phyloP scores from a whole-genome alignment of 2,113 vertebrate genomes.

The Menura novaehollandiae region DNA sequence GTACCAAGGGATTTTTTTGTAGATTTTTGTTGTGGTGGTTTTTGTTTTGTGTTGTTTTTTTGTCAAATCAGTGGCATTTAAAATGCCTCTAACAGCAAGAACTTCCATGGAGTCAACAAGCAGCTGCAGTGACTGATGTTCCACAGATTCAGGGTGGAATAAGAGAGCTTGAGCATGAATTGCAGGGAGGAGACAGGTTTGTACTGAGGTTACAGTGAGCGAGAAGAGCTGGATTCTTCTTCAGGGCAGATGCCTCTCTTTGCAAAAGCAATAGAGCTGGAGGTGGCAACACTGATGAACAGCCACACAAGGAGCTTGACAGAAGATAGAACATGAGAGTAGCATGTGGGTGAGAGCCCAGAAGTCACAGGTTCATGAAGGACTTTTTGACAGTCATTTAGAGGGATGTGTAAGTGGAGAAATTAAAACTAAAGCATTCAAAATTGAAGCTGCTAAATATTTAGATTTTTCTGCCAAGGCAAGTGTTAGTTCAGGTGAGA shows the following conservation, averaged over 20 bases:
- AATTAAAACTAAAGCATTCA: neutral
- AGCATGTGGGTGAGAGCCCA: neutral
- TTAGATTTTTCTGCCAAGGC: neutral
- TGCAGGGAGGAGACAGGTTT: neutral
- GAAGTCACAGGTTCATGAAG: neutral
- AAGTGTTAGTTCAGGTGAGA: neutral
- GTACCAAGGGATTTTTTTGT: accelerated
- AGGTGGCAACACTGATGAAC: neutral
- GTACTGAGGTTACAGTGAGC: neutral
- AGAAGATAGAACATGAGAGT: neutral
- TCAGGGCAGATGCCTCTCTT: neutral
- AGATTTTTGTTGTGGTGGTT: neutral
- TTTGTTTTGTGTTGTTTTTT: neutral
- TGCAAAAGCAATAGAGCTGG: neutral
- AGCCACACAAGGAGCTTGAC: neutral
- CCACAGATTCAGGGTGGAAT: neutral
- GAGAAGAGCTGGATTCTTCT: neutral
- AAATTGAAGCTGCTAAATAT: neutral
- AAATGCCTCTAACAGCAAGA: neutral
- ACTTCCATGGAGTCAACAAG: neutral
- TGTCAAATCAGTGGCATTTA: neutral
- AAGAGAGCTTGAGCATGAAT: neutral
- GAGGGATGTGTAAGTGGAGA: neutral
- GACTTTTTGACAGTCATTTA: neutral
- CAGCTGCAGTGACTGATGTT: neutral